Percentiles rank a stretch among this genome's conserved stretches.
These are phyloP conservation scores for Halichoeres trimaculatus DNA, from an alignment of 2,113 vertebrate species.

Conservation along the genomic window DNA sequence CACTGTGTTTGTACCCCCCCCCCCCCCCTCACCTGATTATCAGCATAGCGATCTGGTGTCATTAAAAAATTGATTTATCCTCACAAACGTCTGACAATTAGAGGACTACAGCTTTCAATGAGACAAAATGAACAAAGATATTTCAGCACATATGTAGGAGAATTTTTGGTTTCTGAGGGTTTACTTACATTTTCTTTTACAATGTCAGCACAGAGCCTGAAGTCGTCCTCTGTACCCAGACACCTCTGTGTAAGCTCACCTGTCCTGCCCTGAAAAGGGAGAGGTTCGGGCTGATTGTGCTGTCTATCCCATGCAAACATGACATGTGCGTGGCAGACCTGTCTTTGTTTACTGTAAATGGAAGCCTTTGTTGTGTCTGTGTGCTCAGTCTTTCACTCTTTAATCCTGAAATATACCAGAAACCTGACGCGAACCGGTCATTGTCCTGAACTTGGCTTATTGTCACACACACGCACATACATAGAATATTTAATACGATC, in stretches of 20 bases:
- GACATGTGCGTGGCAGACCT: slow-evolving; percentile 37
- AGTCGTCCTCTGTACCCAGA: slow-evolving; percentile 21
- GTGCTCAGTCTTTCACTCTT: slow-evolving; percentile 56
- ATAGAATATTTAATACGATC: not conserved
- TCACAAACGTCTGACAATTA: not conserved
- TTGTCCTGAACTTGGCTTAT: slow-evolving; percentile 13
- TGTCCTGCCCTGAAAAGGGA: slow-evolving; percentile 52
- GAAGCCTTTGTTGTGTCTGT: slow-evolving; percentile 61
- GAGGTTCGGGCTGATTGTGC: slow-evolving; percentile 53
- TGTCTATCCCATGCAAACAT: slow-evolving; percentile 60
- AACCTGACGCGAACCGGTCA: slow-evolving; percentile 30
- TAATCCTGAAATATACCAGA: slow-evolving; percentile 48
- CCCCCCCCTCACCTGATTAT: not conserved
- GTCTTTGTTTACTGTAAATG: slow-evolving; percentile 77
- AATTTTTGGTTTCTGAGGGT: slow-evolving; percentile 34
- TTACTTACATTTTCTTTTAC: slow-evolving; percentile 16
- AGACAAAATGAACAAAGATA: not conserved
- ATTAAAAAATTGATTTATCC: too few relatives aligned
- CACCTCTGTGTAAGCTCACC: slow-evolving; percentile 70
- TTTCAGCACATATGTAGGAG: not conserved
- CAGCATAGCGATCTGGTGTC: not conserved
- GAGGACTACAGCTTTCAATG: not conserved
- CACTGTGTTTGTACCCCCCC: not conserved
- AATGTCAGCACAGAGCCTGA: slow-evolving; percentile 19
- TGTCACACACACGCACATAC: slow-evolving; percentile 9